Evolutionary conservation across 2,888 invertebrate species (phyloP), one percentile per base, ranked within the genome.

Genomic region (Pheosia gnoma): DNA sequence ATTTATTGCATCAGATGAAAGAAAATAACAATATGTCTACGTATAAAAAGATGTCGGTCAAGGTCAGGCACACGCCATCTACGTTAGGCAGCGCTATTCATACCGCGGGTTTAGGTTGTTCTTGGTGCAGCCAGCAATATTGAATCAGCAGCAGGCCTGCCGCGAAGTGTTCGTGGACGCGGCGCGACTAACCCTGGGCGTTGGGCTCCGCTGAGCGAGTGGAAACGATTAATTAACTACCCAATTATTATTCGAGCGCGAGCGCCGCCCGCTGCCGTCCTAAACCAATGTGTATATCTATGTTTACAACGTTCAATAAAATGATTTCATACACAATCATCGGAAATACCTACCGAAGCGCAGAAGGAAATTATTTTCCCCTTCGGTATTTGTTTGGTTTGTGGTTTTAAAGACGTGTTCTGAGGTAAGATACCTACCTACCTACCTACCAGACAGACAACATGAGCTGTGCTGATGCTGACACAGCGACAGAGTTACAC

Each of bases 41-140:
- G 10, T 60, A 64, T 53, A 67, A 64, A 64, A 61, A 71, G 59
- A 74, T 74, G 62, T 74, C 60, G 76, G 74, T 74, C 74, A 74
- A 74, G 74, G 74, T 60, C 61, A 64, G 54, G 11, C 61, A 56
- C 51, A 60, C 25, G 41, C 41, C 41, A 41, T 41, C 66, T 56
- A 57, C 62, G 53, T 59, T 59, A 62, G 63, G 65, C 71, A 38
- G 61, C 56, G 67, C 74, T 74, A 76, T 75, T 76, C 76, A 68
- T 70, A 64, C 71, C 71, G 67, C 58, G 66, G 66, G 62, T 64
- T 63, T 39, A 63, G 58, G 65, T 59, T 45, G 41, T 63, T 51
- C 51, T 56, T 4, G 39, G 11, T 55, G 5, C 41, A n/a, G 41
- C 36, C 36, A 47, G 47, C 47, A 7, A n/a, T 11, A 9, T n/a